A percentile compares a stretch with the other conserved stretches of the same genome.
Evolutionary conservation across 2,797 vertebrate genomes (phyloP).

Genomic region (Gymnothorax javanicus): DNA sequence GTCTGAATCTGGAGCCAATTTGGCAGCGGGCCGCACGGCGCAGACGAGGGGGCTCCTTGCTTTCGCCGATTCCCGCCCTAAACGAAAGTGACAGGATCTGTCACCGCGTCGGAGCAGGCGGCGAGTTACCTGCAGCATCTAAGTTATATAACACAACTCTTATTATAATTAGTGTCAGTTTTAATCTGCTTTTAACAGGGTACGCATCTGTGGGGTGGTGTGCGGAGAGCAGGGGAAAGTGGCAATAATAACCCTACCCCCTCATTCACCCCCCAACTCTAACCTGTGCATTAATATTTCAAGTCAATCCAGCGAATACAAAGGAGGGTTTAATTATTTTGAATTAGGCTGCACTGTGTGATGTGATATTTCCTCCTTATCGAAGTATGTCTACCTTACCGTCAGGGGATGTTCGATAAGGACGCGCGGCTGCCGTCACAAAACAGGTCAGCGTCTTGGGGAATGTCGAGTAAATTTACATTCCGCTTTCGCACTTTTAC

Average conservation of each 20-base stretch:
- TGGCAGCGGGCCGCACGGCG: constrained; percentile 51
- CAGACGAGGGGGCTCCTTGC: constrained; percentile 43
- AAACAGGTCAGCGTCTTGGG: background rate
- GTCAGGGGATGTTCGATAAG: constrained; percentile 38
- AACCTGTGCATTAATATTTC: constrained; percentile 58
- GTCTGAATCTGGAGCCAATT: constrained; percentile 59
- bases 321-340: constrained; percentile 57
- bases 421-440: constrained; percentile 5
- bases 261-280: constrained; percentile 53
- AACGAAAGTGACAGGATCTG: constrained; percentile 63
- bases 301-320: constrained; percentile 55
- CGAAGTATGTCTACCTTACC: constrained; percentile 36
- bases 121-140: constrained; percentile 60
- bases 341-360: constrained; percentile 50
- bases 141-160: constrained; percentile 63
- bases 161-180: constrained; percentile 63
- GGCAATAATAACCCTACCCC: constrained; percentile 48
- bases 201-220: constrained; percentile 49
- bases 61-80: constrained; percentile 53
- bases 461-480: constrained; percentile 11
- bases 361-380: constrained; percentile 38
- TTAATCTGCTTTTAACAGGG: constrained; percentile 53
- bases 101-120: constrained; percentile 45
- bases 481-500: background rate
- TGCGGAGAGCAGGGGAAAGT: constrained; percentile 41